Evolutionary conservation across 2,797 vertebrate genomes (phyloP), one percentile per base, ranked within the genome.

Genomic region (Synanceia verrucosa): DNA sequence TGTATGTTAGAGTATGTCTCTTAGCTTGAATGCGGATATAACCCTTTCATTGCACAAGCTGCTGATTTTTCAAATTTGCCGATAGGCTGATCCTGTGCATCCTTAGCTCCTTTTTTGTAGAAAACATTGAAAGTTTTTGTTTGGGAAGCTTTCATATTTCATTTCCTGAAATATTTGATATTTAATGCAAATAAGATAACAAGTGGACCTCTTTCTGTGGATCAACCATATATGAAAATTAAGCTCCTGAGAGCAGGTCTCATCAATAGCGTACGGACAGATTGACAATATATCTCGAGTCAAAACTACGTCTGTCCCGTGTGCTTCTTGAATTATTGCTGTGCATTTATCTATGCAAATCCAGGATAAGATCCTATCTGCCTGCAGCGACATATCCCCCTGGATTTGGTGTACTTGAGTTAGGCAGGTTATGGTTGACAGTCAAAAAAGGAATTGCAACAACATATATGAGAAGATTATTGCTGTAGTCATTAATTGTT

Each of bases 1-100:
- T 92, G 88, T 93, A 91, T 92, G 89, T 92, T 88, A 87, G 84
- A 90, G 81, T 91, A 91, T 92, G 91, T 92, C 83, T 92, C 87
- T 91, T 90, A 90, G 92, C 90, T 91, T 92, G 84, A 91, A 92
- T 93, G 93, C 86, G 88, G 90, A 93, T 93, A 93, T 93, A 94
- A 94, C 93, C 91, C 91, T 95, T 94, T 95, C 93, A 93, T 88
- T 88, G 91, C 93, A 89, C 86, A 90, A 93, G 91, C 92, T 90
- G 83, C 87, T 82, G 90, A 92, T 93, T 87, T 85, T 79, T 89
- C 84, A 71, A 89, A 88, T 93, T 91, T 92, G 92, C 90, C 88
- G 91, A 93, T 89, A 93, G 93, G 91, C 93, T 93, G 91, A 92
- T 94, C 84, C 88, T 85, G 85, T 86, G 86, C 84, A 75, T 89